These are phyloP conservation scores for Sicus ferrugineus DNA, from an alignment of 2,888 invertebrate genomes.

Conservation along the genomic window DNA sequence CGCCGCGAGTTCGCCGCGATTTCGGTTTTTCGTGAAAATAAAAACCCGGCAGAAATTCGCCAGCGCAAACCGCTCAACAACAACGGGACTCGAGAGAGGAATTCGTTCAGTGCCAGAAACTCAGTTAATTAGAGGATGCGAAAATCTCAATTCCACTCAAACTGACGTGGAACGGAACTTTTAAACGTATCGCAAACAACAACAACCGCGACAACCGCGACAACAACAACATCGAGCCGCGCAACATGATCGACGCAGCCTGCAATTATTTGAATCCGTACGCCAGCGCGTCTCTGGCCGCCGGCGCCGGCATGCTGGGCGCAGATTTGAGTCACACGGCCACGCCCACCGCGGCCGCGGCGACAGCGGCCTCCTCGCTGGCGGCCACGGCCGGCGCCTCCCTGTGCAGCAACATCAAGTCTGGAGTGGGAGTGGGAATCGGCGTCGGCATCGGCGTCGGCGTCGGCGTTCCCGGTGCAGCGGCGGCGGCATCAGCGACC, in stretches of 20 bases:
- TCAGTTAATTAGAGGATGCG: too few relatives aligned
- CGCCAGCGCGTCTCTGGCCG: slow-evolving; percentile 44
- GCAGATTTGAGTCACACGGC: slow-evolving; percentile 40
- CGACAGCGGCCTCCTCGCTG: slow-evolving; percentile 33
- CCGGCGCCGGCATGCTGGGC: slow-evolving; percentile 38
- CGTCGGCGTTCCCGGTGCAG: background rate
- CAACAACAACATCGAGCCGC: background rate
- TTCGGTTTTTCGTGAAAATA: slow-evolving; percentile 3
- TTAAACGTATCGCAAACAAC: background rate
- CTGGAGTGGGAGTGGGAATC: background rate
- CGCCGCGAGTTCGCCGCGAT: too few relatives aligned
- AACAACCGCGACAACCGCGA: background rate
- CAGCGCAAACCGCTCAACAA: background rate
- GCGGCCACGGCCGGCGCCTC: slow-evolving; percentile 29
- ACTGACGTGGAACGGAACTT: too few relatives aligned
- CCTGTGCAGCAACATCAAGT: slow-evolving; percentile 18
- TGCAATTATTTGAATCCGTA: slow-evolving; percentile 61
- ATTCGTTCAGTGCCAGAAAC: too few relatives aligned
- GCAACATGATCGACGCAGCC: slow-evolving; percentile 58
- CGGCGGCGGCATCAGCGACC: background rate
- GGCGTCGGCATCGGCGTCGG: too few relatives aligned
- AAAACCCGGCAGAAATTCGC: background rate
- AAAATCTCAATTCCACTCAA: too few relatives aligned
- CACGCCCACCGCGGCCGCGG: slow-evolving; percentile 37
- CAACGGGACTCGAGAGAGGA: too few relatives aligned